Base-by-base conservation (phyloP, 2,797 vertebrate genomes). In the Neosilurus mollespiculum region DNA sequence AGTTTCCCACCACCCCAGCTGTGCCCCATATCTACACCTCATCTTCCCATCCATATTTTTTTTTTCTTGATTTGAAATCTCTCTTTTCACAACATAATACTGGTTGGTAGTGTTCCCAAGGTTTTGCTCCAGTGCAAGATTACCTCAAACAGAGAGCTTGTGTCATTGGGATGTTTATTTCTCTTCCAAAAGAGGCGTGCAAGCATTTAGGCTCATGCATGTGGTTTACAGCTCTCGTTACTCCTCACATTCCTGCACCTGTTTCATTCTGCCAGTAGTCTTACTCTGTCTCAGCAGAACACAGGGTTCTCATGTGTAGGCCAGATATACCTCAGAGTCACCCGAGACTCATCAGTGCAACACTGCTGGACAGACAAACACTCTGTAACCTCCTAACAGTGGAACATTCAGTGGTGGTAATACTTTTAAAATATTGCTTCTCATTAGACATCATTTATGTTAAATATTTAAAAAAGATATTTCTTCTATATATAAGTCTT, bases 111-210 rank as follows among this genome's bases (percentile, higher is more conserved):
- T 86, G 71, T 86, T 87, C 81, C 85, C 85, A 92, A 92, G 89
- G 89, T 92, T 94, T 94, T 94, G 92, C 93, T 94, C 92, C 93
- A 94, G 93, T 94, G 91, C 92, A 94, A 93, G 91, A 90, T 81
- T n/a, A 86, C 84, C 84, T 78, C 78, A 62, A 69, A 84, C 84
- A 67, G 81, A 87, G 65, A 70, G 80, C 54, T 22, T 24, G 49
- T 80, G 24, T 34, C 75, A 22, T 78, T 77, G 2, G 18, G 66
- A 51, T 62, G 79, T 61, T 66, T n/a, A 34, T 81, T 70, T 54
- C 77, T 82, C 71, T 78, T 87, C 58, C 51, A 77, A 62, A 65
- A 81, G 59, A 69, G 6, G 26, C 18, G 7, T 20, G 14, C 69
- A 15, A 53, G 67, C 65, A 9, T 70, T 82, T 43, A 43, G 76